Evolutionary conservation across 2,888 invertebrate species (phyloP), one percentile per base, ranked within the genome.

Genomic region (Lagria hirta): DNA sequence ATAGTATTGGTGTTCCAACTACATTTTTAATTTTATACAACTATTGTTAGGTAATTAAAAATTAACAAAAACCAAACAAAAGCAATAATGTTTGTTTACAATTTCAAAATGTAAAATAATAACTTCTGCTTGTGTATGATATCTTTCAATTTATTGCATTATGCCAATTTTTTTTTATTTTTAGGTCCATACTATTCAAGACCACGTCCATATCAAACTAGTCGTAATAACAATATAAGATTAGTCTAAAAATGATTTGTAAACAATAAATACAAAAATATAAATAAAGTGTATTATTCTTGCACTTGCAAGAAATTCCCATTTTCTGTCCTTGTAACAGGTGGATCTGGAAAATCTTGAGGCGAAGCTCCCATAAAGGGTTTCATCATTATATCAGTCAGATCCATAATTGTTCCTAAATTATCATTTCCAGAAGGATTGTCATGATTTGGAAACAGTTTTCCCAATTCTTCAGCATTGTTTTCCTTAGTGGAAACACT

Each of bases 301-400:
- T 37, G 21, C 10, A 21, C 16, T 22, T 22, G 18, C 11, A 28
- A 15, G 13, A 11, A 23, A 12, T 28, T 16, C 1, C 13, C 30
- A 15, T 18, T 13, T 10, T 20, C 18, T n/a, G n/a, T n/a, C n/a
- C n/a, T n/a, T n/a, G n/a, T n/a, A n/a, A n/a, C n/a, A n/a, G n/a
- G n/a, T n/a, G n/a, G n/a, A n/a, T 43, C 29, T 12, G 38, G 12
- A 29, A 43, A 37, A 2, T 47, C 43, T 11, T 58, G 38, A 1
- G 44, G 40, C 2, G 24, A 28, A 7, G 48, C 35, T 5, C 61
- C 61, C 60, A 59, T 55, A 23, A 60, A 62, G 0, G 61, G 62
- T 29, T 52, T 58, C 28, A 50, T 7, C 21, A 56, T 38, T 16
- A 26, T 16, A 4, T 38, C 45, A 21, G 15, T 38, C 5, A 55